Evolutionary conservation across 1,140 invertebrate species (phyloP), one percentile per base, ranked within the genome.

Genomic region (Pissodes strobi): DNA sequence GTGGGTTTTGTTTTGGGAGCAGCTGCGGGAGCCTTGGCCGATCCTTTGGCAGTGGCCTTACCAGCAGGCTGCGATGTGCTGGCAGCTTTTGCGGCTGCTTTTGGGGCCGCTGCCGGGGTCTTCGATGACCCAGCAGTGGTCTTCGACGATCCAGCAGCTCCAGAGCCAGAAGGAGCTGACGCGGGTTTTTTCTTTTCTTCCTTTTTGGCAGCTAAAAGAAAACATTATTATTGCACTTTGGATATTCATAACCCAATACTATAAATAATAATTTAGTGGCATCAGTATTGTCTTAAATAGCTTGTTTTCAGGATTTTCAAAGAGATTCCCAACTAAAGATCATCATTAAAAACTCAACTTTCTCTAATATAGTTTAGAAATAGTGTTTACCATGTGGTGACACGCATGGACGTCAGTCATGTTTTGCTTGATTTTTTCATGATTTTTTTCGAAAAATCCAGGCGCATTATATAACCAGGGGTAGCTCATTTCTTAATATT

Each of bases 111-210:
- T 22, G 77, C 69, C 2, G 70, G 64, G 19, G 70, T 69, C 25
- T 64, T 67, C 1, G 71, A 69, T 18, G 69, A 73, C 12, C 78
- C 60, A 48, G 81, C 79, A 12, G 75, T n/a, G n/a, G n/a, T n/a
- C n/a, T n/a, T n/a, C n/a, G n/a, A n/a, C n/a, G n/a, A n/a, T n/a
- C n/a, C n/a, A 52, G 82, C 79, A 10, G 76, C 76, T 76, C 76
- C 76, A 34, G 79, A 49, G 53, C 76, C 74, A 27, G 79, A 72
- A 48, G 78, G 73, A 58, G 82, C 81, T 9, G 78, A 74, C 48
- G 81, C 76, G 37, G 74, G 80, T 76, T 64, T 79, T 72, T 89
- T 88, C 70, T 88, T 88, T 62, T 87, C 86, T 41, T 84, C 82
- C 43, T 84, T 76, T 68, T 87, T 87, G 19, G 74, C 72, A 49